phyloP scores from a whole-genome alignment of 2,797 vertebrate genomes.

The Thunnus albacares region DNA sequence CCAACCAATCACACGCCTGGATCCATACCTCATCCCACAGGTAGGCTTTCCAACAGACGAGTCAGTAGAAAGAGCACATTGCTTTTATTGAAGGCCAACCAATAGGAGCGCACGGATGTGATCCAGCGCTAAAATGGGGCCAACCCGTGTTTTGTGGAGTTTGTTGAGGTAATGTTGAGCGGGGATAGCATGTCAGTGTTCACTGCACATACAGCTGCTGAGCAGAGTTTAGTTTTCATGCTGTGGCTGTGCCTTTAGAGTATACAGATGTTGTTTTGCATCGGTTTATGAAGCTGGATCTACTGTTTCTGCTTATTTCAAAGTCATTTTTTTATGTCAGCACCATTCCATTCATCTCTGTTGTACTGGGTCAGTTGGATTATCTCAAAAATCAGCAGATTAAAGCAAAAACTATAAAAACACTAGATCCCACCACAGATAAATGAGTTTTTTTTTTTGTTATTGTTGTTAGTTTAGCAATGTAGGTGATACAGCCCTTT shows the following conservation, averaged over 20 bases:
- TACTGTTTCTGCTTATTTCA: neutral
- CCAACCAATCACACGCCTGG: constrained; percentile 83
- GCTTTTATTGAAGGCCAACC: constrained; percentile 89
- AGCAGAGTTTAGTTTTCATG: constrained; percentile 17
- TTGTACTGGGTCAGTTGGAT: neutral
- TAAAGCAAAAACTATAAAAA: neutral
- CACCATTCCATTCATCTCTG: neutral
- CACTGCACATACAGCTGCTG: constrained; percentile 20
- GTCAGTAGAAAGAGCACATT: constrained; percentile 63
- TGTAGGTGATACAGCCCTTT: neutral
- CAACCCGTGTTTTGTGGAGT: constrained; percentile 59
- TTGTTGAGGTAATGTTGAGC: constrained; percentile 61
- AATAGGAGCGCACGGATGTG: constrained; percentile 55
- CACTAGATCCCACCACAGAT: neutral
- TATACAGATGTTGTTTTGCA: constrained; percentile 6
- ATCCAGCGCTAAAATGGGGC: constrained; percentile 54
- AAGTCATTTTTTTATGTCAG: neutral
- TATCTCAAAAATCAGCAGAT: neutral
- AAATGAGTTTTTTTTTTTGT: neutral
- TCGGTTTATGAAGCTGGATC: neutral
- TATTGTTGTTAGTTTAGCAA: neutral
- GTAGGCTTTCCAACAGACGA: constrained; percentile 83
- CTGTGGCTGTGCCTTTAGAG: neutral
- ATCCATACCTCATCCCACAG: constrained; percentile 85
- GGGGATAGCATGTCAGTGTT: constrained; percentile 30